A percentile compares a stretch with the other conserved stretches of the same genome.
Conservation (phyloP, 23 tunicate species). For the Trididemnum miniatum region DNA sequence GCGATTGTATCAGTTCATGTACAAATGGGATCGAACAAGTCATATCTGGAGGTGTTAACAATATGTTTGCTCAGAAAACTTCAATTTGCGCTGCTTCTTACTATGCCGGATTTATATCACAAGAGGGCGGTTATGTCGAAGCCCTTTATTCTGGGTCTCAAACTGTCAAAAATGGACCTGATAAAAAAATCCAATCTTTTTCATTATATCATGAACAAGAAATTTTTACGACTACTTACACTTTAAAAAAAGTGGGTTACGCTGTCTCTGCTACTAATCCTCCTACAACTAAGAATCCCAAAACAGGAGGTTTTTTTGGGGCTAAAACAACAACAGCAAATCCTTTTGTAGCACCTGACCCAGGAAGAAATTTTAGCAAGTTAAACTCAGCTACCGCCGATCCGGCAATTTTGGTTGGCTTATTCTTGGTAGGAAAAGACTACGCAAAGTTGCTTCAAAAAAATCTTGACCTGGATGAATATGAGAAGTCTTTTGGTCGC, state of each 20-base stretch:
- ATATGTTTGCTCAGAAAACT: background rate
- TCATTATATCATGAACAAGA: background rate
- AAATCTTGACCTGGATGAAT: background rate
- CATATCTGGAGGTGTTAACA: background rate
- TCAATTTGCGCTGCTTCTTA: conserved; percentile 8
- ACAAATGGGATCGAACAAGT: background rate
- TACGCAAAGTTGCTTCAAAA: background rate
- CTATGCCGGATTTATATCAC: background rate
- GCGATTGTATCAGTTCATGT: background rate
- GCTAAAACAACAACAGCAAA: background rate
- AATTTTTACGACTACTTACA: background rate
- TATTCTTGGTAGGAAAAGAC: background rate
- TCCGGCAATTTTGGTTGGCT: background rate
- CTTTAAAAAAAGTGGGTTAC: background rate
- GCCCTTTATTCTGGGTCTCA: conserved; percentile 5
- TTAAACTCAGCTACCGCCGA: background rate
- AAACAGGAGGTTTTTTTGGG: background rate
- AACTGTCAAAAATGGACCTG: background rate
- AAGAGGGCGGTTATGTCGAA: conserved; percentile 20
- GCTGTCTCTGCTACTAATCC: conserved; percentile 2
- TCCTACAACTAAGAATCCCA: conserved; percentile 7
- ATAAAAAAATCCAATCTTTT: background rate
- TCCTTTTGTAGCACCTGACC: conserved; percentile 7
- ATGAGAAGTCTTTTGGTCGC: background rate
- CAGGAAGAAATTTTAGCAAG: conserved; percentile 10